Percentiles rank a stretch among this genome's conserved stretches.
Conservation (phyloP, 2,113 vertebrate genomes). For the Ctenodactylus gundi region DNA sequence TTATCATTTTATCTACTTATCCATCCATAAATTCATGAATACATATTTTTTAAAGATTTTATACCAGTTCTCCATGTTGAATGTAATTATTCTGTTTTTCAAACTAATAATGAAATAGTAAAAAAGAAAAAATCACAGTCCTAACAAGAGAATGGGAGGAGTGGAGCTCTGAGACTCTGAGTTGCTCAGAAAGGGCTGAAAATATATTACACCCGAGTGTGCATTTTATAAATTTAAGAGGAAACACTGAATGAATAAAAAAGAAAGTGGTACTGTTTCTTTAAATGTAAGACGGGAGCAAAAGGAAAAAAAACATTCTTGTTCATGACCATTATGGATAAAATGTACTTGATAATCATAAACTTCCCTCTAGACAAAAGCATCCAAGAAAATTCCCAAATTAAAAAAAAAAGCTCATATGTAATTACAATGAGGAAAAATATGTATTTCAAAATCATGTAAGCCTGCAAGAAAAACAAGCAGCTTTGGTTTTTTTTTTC, state of each 20-base stretch:
- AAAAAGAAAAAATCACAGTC: neutral
- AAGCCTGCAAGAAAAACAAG: neutral
- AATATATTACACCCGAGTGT: neutral
- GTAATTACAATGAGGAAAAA: neutral
- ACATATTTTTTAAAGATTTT: too few species aligned
- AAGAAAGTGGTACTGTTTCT: neutral
- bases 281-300: neutral
- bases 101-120: too few species aligned
- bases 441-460: neutral
- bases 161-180: neutral
- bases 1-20: too few species aligned
- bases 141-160: neutral
- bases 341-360: constrained; percentile 5
- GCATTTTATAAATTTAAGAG: neutral
- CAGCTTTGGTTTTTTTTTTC: neutral
- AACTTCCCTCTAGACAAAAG: constrained; percentile 7
- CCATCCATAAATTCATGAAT: too few species aligned
- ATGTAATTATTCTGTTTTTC: too few species aligned
- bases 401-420: neutral
- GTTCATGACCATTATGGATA: neutral
- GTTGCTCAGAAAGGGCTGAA: neutral
- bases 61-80: too few species aligned
- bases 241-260: neutral
- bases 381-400: too few species aligned
- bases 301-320: neutral